These are phyloP conservation scores for Holothuria glaberrima DNA, from an alignment of 35 echinoderm and acorn worm genomes.

Conservation along the genomic window DNA sequence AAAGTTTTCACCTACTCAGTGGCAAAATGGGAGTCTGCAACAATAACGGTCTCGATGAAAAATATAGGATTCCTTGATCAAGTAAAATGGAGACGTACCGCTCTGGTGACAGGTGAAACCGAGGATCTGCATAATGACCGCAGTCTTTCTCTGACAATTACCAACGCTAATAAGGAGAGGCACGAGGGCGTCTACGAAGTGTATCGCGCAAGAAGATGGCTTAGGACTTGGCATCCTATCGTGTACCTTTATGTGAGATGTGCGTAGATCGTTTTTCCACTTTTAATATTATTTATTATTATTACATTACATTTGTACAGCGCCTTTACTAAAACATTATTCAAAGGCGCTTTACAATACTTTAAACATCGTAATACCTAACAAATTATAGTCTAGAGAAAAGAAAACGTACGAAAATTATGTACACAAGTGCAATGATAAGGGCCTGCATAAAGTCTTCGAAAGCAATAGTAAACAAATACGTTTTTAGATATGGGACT, in stretches of 20 bases:
- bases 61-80: background rate
- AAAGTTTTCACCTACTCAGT: constrained; percentile 4
- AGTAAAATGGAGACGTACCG: constrained; percentile 9
- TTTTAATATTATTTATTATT: too few species aligned
- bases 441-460: too few species aligned
- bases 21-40: background rate
- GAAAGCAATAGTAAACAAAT: too few species aligned
- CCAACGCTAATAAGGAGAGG: background rate
- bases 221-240: constrained; percentile 38
- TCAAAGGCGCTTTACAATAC: too few species aligned
- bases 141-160: background rate
- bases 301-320: too few species aligned
- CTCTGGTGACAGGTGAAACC: background rate
- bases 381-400: too few species aligned
- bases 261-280: background rate
- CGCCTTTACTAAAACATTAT: too few species aligned
- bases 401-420: too few species aligned
- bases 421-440: too few species aligned
- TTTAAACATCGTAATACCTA: too few species aligned
- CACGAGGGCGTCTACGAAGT: constrained; percentile 32
- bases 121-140: background rate
- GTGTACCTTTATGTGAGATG: constrained; percentile 25
- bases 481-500: too few species aligned
- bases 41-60: background rate
- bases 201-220: background rate